Conservation (phyloP, 2,888 invertebrate species). For the Cephus spinipes region DNA sequence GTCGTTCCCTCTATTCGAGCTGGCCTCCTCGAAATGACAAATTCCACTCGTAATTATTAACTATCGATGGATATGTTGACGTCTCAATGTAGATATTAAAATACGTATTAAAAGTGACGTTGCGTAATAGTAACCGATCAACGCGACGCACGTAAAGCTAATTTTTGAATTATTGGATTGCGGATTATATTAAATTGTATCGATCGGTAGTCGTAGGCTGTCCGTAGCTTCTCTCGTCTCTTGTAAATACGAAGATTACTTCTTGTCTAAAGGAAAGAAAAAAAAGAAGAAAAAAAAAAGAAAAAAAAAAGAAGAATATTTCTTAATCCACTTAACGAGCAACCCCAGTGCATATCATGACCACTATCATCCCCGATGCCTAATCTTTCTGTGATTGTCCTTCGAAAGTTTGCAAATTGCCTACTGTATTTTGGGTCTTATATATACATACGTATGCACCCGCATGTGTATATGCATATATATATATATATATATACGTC, state of each 20-base stretch:
- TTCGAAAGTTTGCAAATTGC: slow-evolving; percentile 4
- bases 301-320: not conserved
- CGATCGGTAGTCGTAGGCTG: slow-evolving; percentile 10
- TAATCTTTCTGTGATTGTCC: not conserved
- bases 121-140: not conserved
- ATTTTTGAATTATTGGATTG: not conserved
- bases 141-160: not conserved
- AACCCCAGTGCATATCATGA: not conserved
- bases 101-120: not conserved
- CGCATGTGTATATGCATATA: too few relatives aligned
- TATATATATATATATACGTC: not conserved
- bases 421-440: not conserved
- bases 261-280: not conserved
- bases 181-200: not conserved
- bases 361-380: not conserved
- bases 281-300: not conserved
- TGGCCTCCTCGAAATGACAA: slow-evolving; percentile 45
- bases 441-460: too few relatives aligned
- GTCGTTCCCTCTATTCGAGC: slow-evolving; percentile 32
- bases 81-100: slow-evolving; percentile 1
- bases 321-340: not conserved
- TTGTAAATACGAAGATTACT: slow-evolving; percentile 46
- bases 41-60: not conserved
- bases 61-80: not conserved
- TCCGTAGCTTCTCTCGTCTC: slow-evolving; percentile 48